phyloP scores from a whole-genome alignment of 2,113 vertebrate genomes.

The Alosa alosa region DNA sequence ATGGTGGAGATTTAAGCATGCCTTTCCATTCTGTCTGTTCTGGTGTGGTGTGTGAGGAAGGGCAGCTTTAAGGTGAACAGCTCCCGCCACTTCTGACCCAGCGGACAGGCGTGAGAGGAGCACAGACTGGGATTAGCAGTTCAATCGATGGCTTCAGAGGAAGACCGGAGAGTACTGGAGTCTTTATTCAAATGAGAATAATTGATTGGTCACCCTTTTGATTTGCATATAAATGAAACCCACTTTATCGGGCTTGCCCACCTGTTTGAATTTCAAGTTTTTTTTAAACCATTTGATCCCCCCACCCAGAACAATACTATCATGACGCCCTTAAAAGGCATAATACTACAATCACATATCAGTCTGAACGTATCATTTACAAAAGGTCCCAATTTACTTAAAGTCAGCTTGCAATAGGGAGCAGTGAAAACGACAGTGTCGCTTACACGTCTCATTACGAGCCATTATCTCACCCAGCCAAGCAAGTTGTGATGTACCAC shows the following conservation, averaged over 20 bases:
- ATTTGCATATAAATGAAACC: slow-evolving; percentile 73
- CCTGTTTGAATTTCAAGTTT: slow-evolving; percentile 33
- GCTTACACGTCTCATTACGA: background rate
- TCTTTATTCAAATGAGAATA: slow-evolving; percentile 58
- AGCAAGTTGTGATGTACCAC: slow-evolving; percentile 17
- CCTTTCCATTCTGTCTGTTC: background rate
- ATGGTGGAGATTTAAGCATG: background rate
- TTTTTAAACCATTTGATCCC: background rate
- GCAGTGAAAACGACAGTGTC: background rate
- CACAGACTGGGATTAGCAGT: slow-evolving; percentile 43
- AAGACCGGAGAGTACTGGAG: slow-evolving; percentile 44
- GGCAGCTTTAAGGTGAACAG: background rate
- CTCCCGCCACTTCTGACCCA: background rate
- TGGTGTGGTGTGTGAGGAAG: background rate
- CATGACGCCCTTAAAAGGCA: background rate
- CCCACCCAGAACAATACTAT: background rate
- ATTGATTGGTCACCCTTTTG: slow-evolving; percentile 68
- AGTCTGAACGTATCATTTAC: background rate
- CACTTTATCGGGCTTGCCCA: slow-evolving; percentile 60
- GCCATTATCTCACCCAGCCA: background rate
- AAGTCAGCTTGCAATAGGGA: background rate
- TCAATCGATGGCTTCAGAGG: slow-evolving; percentile 48
- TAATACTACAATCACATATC: background rate
- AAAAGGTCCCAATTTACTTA: background rate
- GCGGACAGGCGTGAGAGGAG: slow-evolving; percentile 3